Evolutionary conservation across 2,113 vertebrate species (phyloP), one percentile per base, ranked within the genome.

Genomic region (Leptocoma aspasia): DNA sequence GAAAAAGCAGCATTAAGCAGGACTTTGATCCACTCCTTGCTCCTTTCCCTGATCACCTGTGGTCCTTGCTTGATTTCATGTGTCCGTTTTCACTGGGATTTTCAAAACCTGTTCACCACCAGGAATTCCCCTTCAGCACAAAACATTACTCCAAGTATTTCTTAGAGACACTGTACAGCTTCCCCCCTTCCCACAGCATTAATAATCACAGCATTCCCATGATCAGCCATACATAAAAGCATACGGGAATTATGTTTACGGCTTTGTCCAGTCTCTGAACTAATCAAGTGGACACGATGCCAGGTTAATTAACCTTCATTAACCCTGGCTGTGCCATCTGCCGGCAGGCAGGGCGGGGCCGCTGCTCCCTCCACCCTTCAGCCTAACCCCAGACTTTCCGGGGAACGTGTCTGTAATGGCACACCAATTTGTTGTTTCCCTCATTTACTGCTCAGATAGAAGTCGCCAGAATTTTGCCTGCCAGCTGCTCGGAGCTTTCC

Each of bases 401-500:
- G 21, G 16, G 24, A 77, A 39, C 0, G 0, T 2, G 5, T 23
- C 66, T 13, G 2, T 28, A 57, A 35, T 2, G 26, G 42, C 12
- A 1, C 6, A 2, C 17, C 19, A 1, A 45, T 49, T 64, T 31
- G 8, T 27, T 64, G 44, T 26, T 77, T 35, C 22, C 24, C 53
- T 65, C 22, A n/a, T n/a, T 69, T 61, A 80, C 19, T 28, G 28
- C 45, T 63, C 60, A 70, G 17, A 21, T 16, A 6, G 11, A 82
- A 86, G 42, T 19, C 7, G 4, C 24, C 22, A 57, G n/a, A 35
- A 26, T 39, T 78, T 23, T 26, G 26, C 20, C 53, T 66, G 64
- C 59, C 66, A 75, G 68, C 45, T 71, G 50, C 56, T 61, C 4
- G 0, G 28, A 91, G 30, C 70, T 82, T 82, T 91, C n/a, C 15